Evolutionary conservation across 2,888 invertebrate genomes (phyloP), one percentile per base, ranked within the genome.

Genomic region (Athrips mouffetella): DNA sequence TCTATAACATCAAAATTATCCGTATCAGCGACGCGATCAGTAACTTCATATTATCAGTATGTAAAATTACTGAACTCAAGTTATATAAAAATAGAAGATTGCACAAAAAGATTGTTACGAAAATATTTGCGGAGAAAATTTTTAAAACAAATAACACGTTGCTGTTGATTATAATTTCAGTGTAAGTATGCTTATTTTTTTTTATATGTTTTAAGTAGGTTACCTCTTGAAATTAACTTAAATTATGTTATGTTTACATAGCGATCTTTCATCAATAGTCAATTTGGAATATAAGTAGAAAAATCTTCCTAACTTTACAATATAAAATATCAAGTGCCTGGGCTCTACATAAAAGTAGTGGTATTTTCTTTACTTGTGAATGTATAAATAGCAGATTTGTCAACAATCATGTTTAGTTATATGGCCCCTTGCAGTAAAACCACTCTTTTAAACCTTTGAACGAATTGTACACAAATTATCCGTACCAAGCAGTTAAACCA

Each of bases 11-110:
- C 72, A 67, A 83, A 79, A 80, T 82, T 85, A 81, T 81, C 67
- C 76, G 76, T 71, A 58, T 60, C 59, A 63, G 61, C 57, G 59
- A 69, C 67, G 59, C 65, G 62, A 60, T 65, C 60, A 59, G 53
- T 52, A 54, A 57, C 55, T 58, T 55, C 57, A 58, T 69, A 62
- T 60, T 60, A 63, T 61, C 13, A 63, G 58, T 65, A 58, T 74
- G 64, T 75, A 71, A 80, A 80, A 73, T 73, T 67, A 78, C 65
- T 73, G 69, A 72, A 74, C 74, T 72, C n/a, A n/a, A n/a, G n/a
- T n/a, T n/a, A n/a, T 85, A 85, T 76, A 83, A 85, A 86, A 85
- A 86, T 85, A 85, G n/a, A n/a, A n/a, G 80, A 86, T 85, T 83
- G 84, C 85, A 85, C 83, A 62, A 67, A 79, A 78, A 77, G 61